A percentile compares a stretch with the other conserved stretches of the same genome.
Evolutionary conservation across 2,888 invertebrate species (phyloP).

Genomic region (Dioctria rufipes): DNA sequence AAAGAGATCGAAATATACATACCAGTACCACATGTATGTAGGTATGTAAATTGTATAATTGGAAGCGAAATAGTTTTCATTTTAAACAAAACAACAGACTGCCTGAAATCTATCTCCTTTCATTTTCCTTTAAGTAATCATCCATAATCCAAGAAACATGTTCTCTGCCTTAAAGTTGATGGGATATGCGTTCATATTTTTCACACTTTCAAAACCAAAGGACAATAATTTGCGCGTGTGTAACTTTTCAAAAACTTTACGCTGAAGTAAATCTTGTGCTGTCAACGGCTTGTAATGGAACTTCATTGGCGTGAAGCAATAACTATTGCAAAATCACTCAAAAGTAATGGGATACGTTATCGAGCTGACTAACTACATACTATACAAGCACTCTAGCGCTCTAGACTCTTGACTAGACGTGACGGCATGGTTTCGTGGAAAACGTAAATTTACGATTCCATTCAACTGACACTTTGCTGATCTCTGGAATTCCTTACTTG

Average conservation of each 20-base stretch:
- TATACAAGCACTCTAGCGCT: too few relatives aligned
- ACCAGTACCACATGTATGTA: too few relatives aligned
- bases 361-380: background rate
- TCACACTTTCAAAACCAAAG: background rate
- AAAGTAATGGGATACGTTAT: conserved; percentile 46
- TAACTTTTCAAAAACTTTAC: background rate
- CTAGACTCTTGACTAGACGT: conserved; percentile 5
- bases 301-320: conserved; percentile 37
- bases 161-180: too few relatives aligned
- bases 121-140: too few relatives aligned
- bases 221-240: background rate
- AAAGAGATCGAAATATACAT: too few relatives aligned
- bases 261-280: background rate
- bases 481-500: conserved; percentile 36
- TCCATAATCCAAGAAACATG: too few relatives aligned
- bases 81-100: too few relatives aligned
- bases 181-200: too few relatives aligned
- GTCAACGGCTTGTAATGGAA: conserved; percentile 16
- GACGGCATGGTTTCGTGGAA: conserved; percentile 38
- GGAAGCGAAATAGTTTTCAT: too few relatives aligned
- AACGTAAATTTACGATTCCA: conserved; percentile 56
- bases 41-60: too few relatives aligned
- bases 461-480: conserved; percentile 56
- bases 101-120: too few relatives aligned
- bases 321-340: conserved; percentile 46